These are phyloP conservation scores for Geodia barretti DNA, from an alignment of 37 sponge, comb jelly and placozoan species.

Conservation along the genomic window DNA sequence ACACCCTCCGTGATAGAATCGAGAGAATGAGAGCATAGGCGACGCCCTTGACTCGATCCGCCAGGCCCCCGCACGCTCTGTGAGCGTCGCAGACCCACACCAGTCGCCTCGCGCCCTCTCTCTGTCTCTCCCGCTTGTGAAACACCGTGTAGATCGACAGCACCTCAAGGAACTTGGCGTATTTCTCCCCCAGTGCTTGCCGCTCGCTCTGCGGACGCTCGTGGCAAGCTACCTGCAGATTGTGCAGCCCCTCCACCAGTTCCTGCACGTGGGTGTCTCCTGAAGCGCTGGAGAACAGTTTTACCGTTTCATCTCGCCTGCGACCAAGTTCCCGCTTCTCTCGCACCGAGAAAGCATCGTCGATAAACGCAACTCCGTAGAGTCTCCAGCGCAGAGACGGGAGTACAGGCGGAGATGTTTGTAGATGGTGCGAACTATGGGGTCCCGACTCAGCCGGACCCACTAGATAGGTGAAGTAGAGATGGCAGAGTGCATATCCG, in stretches of 20 bases:
- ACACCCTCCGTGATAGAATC: conserved; percentile 17
- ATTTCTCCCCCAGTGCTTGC: neutral
- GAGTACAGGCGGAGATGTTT: no score
- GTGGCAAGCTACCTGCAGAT: neutral
- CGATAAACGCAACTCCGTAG: no score
- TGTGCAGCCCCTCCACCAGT: neutral
- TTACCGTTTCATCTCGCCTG: no score
- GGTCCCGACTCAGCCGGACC: no score
- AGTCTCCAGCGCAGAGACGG: no score
- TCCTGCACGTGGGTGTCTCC: no score
- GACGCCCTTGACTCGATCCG: conserved; percentile 32
- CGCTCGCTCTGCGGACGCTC: neutral
- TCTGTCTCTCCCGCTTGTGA: neutral
- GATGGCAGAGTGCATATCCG: no score
- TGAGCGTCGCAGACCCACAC: conserved; percentile 27
- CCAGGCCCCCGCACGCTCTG: conserved; percentile 39
- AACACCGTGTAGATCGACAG: neutral
- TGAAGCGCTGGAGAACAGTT: no score
- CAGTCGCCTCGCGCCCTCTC: neutral
- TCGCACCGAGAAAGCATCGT: no score
- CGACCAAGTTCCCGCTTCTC: no score
- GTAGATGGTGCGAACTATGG: no score
- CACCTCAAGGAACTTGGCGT: neutral
- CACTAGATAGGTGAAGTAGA: no score
- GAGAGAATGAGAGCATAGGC: conserved; percentile 32